These are phyloP conservation scores for Choloepus didactylus DNA, from an alignment of 2,797 vertebrate genomes.

Conservation along the genomic window DNA sequence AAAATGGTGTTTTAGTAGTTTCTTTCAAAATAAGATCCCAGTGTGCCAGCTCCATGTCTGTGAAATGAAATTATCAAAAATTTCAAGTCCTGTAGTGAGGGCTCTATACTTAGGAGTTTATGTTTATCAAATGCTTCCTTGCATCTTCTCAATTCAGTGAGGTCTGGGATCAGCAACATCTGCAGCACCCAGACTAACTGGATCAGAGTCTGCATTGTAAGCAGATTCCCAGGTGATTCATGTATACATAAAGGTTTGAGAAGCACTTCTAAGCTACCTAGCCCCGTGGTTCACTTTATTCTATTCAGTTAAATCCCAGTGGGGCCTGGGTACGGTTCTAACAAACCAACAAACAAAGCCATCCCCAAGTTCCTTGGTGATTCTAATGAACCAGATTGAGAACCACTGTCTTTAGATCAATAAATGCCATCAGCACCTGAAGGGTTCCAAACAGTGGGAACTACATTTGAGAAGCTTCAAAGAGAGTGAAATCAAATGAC, in stretches of 20 bases:
- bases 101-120: background rate
- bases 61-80: background rate
- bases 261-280: background rate
- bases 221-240: too few relatives aligned
- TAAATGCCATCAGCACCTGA: background rate
- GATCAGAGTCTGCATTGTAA: background rate
- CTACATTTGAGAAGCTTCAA: too few relatives aligned
- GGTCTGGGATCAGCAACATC: background rate
- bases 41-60: background rate
- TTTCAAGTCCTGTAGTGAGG: fast-evolving
- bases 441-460: too few relatives aligned
- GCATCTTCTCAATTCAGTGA: background rate
- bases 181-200: background rate
- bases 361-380: background rate
- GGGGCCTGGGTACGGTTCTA: background rate
- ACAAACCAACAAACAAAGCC: background rate
- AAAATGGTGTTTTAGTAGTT: background rate
- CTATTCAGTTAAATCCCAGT: background rate
- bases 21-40: background rate
- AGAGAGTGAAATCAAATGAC: too few relatives aligned
- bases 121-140: background rate
- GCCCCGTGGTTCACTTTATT: background rate
- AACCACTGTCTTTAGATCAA: background rate
- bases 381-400: background rate
- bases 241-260: background rate